Base-by-base conservation (phyloP, 2,797 vertebrate species). In the Psittacula echo region DNA sequence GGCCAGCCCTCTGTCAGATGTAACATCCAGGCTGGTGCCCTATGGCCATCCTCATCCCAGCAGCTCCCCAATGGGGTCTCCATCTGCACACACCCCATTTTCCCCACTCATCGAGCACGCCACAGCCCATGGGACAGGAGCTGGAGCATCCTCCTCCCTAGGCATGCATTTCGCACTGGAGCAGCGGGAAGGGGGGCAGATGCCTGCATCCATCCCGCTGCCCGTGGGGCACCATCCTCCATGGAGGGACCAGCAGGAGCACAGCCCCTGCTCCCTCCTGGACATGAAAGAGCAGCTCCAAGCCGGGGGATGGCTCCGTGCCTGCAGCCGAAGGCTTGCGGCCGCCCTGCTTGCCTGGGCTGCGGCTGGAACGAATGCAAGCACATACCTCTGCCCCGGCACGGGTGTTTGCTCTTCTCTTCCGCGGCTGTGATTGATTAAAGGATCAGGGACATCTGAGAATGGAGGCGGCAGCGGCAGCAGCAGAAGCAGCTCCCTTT, bases 401-500 rank as follows among this genome's bases (percentile, higher is more conserved):
- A 85, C 64, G 75, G 65, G 61, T 89, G 95, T 95, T 95, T 89
- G 95, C 96, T 95, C 94, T 88, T 90, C 95, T 85, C 89, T 87
- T 94, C 93, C 61, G 39, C 72, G 94, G 93, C 94, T 94, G 95
- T 95, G 96, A 97, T 96, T 96, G 95, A 94, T 94, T 94, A 94
- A 97, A 96, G 94, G 93, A 96, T 90, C 81, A 87, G 96, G 91
- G 90, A 85, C 94, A 82, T 91, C 67, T 96, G 92, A 97, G 89
- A 94, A 93, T 82, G 89, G 94, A 97, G 95, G 94, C 95, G 84
- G 61, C 85, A 53, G 94, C 91, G 26, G 94, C 91, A 90, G 88
- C 96, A 93, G 96, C 94, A 95, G 96, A 88, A 95, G 94, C 84
- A 85, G 95, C 95, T 97, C 97, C 97, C 96, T 97, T 97, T 97